Percentiles rank a stretch among this genome's conserved stretches.
These are phyloP conservation scores for Eurytemora carolleeae DNA, from an alignment of 1,140 invertebrate species.

Conservation along the genomic window DNA sequence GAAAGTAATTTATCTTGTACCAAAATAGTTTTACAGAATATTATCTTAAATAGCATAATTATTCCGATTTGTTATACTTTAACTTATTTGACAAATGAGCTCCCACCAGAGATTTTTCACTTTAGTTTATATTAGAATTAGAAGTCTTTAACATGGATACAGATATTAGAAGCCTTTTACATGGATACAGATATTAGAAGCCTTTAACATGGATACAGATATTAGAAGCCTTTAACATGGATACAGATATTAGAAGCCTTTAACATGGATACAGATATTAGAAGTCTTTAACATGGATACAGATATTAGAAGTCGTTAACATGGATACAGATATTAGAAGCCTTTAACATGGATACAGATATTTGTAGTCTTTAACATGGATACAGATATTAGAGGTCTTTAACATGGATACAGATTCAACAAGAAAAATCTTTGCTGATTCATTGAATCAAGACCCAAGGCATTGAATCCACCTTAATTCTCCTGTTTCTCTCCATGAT, in stretches of 20 bases:
- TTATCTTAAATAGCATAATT: not conserved
- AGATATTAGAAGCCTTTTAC: not conserved
- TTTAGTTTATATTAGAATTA: too few species aligned
- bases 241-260: not conserved
- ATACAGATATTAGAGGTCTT: not conserved
- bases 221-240: not conserved
- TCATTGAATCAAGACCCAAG: too few species aligned
- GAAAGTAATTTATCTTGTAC: too few species aligned
- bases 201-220: not conserved
- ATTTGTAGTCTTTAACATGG: too few species aligned
- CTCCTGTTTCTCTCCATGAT: slow-evolving; percentile 94
- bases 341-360: not conserved
- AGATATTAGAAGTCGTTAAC: not conserved
- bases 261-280: not conserved
- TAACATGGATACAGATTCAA: not conserved
- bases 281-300: not conserved
- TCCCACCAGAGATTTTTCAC: not conserved
- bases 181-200: not conserved
- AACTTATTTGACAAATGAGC: not conserved
- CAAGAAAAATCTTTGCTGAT: not conserved
- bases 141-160: not conserved
- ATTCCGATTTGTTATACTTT: not conserved
- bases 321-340: not conserved
- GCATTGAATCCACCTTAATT: slow-evolving; percentile 50
- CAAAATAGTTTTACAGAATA: too few species aligned